phyloP scores from a whole-genome alignment of 2,888 invertebrate genomes.

The Mantis religiosa region DNA sequence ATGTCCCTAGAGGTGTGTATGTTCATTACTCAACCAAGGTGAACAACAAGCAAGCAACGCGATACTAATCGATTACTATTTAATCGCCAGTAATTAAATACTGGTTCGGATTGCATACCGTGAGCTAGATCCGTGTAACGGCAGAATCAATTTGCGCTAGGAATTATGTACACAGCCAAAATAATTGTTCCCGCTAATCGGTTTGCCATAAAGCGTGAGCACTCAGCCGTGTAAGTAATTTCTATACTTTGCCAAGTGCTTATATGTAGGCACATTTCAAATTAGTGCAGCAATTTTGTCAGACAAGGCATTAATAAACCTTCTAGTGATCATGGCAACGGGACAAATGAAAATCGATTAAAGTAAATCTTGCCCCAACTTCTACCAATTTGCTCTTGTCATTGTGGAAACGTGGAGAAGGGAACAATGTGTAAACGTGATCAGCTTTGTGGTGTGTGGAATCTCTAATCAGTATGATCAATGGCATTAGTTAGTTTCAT shows the following conservation, averaged over 20 bases:
- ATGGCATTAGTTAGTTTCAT: no score
- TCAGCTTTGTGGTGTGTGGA: no score
- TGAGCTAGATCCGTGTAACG: neutral
- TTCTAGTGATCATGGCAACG: neutral
- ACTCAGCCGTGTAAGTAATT: neutral
- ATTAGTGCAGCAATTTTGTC: neutral
- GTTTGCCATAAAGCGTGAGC: neutral
- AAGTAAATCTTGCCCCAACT: neutral
- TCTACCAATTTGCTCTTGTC: neutral
- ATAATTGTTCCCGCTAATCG: neutral
- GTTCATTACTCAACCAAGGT: no score
- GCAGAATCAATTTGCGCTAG: neutral
- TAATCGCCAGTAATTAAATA: neutral
- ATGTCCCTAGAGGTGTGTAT: no score
- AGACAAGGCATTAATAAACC: neutral
- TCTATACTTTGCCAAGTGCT: neutral
- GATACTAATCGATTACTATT: neutral
- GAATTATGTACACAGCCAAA: neutral
- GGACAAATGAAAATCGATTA: neutral
- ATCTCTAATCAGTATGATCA: no score
- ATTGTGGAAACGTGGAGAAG: neutral
- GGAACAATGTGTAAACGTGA: no score
- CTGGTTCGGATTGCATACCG: neutral
- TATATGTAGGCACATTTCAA: neutral
- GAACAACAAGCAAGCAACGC: no score